A percentile compares a stretch with the other conserved stretches of the same genome.
phyloP scores from a whole-genome alignment of 2,113 vertebrate genomes.

The Coracopsis vasa region DNA sequence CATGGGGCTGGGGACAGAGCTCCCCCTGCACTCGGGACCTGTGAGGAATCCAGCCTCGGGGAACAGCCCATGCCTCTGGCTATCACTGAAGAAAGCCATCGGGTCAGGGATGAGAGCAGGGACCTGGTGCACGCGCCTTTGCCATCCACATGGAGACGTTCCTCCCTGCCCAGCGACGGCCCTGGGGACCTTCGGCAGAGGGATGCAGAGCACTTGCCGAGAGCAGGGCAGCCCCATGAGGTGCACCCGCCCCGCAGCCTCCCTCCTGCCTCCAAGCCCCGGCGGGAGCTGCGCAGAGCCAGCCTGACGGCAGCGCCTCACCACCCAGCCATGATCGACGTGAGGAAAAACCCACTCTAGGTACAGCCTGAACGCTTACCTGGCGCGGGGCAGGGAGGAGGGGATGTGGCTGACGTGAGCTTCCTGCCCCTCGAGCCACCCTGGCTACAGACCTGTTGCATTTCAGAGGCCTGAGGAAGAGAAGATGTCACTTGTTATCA shows the following conservation, averaged over 20 bases:
- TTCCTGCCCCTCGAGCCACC: neutral
- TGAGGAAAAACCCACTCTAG: constrained; percentile 90
- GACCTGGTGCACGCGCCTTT: constrained; percentile 86
- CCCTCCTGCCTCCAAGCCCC: constrained; percentile 71
- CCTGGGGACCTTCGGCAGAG: constrained; percentile 76
- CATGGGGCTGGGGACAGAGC: constrained; percentile 34
- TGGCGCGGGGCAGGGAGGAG: neutral
- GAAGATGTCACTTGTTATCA: accelerated
- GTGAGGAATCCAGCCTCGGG: constrained; percentile 15
- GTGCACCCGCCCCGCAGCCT: constrained; percentile 34
- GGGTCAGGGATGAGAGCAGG: constrained; percentile 78
- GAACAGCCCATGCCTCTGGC: neutral
- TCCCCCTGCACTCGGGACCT: neutral
- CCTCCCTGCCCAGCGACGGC: constrained; percentile 85
- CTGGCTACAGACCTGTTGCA: neutral
- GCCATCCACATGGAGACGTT: constrained; percentile 89
- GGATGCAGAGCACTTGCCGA: constrained; percentile 51
- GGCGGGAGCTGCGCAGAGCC: constrained; percentile 80
- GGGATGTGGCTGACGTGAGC: accelerated
- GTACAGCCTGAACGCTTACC: accelerated
- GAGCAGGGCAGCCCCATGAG: constrained; percentile 60
- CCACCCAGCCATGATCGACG: constrained; percentile 85
- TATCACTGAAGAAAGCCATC: constrained; percentile 53
- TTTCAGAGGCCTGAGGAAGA: neutral
- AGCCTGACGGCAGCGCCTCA: constrained; percentile 75